Evolutionary conservation across 2,797 vertebrate genomes (phyloP), one percentile per base, ranked within the genome.

Genomic region (Phrynocephalus guinanensis): DNA sequence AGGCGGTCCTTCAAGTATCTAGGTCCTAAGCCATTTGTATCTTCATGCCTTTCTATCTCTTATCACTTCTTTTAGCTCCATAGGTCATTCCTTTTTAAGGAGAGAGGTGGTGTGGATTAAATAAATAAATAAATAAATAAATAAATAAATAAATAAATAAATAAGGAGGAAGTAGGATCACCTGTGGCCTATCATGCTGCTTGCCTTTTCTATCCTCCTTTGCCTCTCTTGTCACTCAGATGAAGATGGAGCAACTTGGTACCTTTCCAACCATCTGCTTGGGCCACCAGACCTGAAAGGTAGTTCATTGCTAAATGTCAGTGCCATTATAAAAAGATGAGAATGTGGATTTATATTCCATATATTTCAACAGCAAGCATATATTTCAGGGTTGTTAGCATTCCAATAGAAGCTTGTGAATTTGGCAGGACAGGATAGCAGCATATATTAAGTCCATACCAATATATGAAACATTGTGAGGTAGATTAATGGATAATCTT

Each of bases 401-500:
- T 87, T 90, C 80, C 60, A 79, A 52, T 88, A 84, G 92, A 93
- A 89, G 76, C 0, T 77, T 93, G 86, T 83, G 79, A 77, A 90
- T 67, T 76, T 91, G 83, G 81, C 81, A 87, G 87, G 93, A 87
- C 87, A 44, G 48, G 91, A 72, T 77, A 52, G 73, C 87, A 79
- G 60, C 85, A 88, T 22, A 0, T 90, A 88, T 80, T 83, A 79
- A 87, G 83, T 92, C 93, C 60, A 50, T 0, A 0, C 72, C 77
- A 90, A 77, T 84, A 86, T 0, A 91, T 90, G 72, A 50, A 82
- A 89, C 83, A 75, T 86, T 89, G 86, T 91, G 87, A 90, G 72
- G 77, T 89, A 87, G 92, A 91, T 94, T 95, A 93, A 91, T 93
- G 92, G 90, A 82, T 92, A 91, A 92, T 92, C n/a, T 90, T 89